These are phyloP conservation scores for Taphrorychus bicolor DNA, from an alignment of 2,888 invertebrate genomes.

Conservation along the genomic window DNA sequence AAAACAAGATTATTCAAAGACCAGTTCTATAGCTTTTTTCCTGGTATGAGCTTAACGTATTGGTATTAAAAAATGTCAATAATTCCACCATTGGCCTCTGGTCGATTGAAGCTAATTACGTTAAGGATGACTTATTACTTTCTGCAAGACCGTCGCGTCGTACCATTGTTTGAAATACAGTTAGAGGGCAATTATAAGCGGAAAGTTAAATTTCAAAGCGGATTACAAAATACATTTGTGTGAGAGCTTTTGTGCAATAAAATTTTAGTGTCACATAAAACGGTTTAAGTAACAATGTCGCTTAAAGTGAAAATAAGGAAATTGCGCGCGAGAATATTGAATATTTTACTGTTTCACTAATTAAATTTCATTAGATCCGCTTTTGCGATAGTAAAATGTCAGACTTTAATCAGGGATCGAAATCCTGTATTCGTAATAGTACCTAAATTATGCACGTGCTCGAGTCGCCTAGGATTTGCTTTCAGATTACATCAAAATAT, in stretches of 20 bases:
- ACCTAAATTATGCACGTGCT: too few relatives aligned
- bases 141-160: neutral
- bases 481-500: too few relatives aligned
- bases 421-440: too few relatives aligned
- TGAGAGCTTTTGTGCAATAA: constrained; percentile 18
- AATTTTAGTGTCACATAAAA: constrained; percentile 23
- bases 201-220: neutral
- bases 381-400: too few relatives aligned
- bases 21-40: too few relatives aligned
- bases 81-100: neutral
- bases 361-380: neutral
- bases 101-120: neutral
- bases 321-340: neutral
- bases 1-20: too few relatives aligned
- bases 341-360: neutral
- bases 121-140: neutral
- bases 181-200: neutral
- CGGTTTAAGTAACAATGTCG: constrained; percentile 16
- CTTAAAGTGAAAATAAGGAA: constrained; percentile 13
- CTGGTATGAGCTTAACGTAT: too few relatives aligned
- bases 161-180: neutral
- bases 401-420: too few relatives aligned
- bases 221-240: constrained; percentile 26
- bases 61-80: too few relatives aligned
- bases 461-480: too few relatives aligned